These are phyloP conservation scores for Leptodactylus fuscus DNA, from an alignment of 2,113 vertebrate species.

Conservation along the genomic window DNA sequence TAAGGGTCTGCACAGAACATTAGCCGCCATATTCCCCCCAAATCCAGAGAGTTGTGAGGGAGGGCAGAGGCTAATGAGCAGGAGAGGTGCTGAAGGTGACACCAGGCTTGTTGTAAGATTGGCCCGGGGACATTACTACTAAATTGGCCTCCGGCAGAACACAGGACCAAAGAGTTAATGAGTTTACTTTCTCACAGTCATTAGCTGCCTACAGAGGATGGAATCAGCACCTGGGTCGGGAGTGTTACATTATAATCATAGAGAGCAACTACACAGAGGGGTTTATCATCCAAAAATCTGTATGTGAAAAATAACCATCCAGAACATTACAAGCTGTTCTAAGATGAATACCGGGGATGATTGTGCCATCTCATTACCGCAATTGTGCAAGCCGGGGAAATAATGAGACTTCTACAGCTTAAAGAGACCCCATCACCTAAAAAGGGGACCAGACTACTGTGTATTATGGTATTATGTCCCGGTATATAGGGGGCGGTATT, in stretches of 20 bases:
- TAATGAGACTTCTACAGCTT: constrained; percentile 39
- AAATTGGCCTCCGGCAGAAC: neutral
- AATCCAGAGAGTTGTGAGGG: neutral
- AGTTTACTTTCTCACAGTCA: neutral
- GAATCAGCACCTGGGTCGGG: constrained; percentile 12
- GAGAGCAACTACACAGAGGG: constrained; percentile 6
- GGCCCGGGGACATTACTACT: neutral
- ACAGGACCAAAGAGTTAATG: constrained; percentile 33
- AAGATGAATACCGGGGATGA: constrained; percentile 43
- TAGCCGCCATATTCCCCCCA: neutral
- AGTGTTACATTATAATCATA: constrained; percentile 1
- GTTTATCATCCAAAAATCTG: constrained; percentile 57
- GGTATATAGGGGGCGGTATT: neutral
- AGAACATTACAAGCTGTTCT: constrained; percentile 58
- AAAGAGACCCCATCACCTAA: neutral
- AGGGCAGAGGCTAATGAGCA: neutral
- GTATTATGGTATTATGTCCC: neutral
- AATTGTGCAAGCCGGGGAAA: constrained; percentile 19
- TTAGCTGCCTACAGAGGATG: constrained; percentile 36
- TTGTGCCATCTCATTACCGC: constrained; percentile 36
- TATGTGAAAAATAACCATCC: constrained; percentile 57
- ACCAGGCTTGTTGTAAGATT: neutral
- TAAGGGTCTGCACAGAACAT: neutral
- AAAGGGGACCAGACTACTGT: neutral
- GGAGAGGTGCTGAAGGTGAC: neutral